Percentiles rank a stretch among this genome's conserved stretches.
phyloP scores from a whole-genome alignment of 2,113 vertebrate species.

The Bambusicola thoracicus region DNA sequence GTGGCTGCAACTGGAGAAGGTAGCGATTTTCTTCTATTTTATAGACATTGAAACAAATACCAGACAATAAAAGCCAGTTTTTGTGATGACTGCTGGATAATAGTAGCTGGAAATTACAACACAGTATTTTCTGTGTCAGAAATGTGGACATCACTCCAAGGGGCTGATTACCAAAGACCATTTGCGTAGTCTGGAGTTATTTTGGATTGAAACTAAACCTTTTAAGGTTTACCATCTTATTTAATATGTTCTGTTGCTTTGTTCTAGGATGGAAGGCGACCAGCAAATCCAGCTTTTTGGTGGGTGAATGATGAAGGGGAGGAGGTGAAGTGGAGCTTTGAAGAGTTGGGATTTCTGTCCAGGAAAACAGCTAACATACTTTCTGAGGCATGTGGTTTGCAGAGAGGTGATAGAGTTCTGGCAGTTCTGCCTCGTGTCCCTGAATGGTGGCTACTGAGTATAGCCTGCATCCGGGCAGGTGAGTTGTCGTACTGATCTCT shows the following conservation, averaged over 20 bases:
- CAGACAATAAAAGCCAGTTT: background rate
- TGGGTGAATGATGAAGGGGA: constrained; percentile 59
- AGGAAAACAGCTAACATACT: constrained; percentile 75
- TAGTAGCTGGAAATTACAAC: background rate
- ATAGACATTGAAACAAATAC: background rate
- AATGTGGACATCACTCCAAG: background rate
- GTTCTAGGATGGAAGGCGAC: constrained; percentile 54
- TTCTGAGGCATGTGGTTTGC: constrained; percentile 42
- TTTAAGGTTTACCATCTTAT: background rate
- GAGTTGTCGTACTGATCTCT: background rate
- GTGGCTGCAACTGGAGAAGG: constrained; percentile 82
- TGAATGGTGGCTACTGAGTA: constrained; percentile 72
- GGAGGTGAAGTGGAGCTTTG: constrained; percentile 78
- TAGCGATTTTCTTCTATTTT: constrained; percentile 17
- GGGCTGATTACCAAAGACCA: background rate
- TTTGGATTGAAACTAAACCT: background rate
- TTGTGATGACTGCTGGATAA: background rate
- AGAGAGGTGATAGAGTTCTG: constrained; percentile 67
- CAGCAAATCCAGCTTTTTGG: constrained; percentile 74
- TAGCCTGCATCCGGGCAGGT: constrained; percentile 77
- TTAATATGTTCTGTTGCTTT: background rate
- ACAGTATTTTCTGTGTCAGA: background rate
- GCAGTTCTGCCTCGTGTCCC: constrained; percentile 71
- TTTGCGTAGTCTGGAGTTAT: background rate
- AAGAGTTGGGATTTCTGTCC: constrained; percentile 67